Base-by-base conservation (phyloP, 30 jellyfish, hydroid and myxozoan genomes). In the Aurelia sp. region DNA sequence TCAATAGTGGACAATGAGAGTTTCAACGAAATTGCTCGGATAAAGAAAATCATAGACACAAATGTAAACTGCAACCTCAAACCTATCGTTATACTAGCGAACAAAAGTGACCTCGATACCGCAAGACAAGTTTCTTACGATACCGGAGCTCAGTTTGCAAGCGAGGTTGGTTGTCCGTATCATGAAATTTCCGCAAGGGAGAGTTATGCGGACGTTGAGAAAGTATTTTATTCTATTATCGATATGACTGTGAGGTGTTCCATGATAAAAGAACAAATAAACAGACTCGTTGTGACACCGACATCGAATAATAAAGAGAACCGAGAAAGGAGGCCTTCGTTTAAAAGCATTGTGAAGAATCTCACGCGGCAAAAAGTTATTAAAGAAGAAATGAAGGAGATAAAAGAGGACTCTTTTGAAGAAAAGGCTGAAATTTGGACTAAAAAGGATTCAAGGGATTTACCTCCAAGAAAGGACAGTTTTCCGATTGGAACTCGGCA, bases 141-240 rank as follows among this genome's bases (percentile, higher is more conserved):
- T 18, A 52, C 77, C 20, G 95, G 95, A 18, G 44, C 74, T 13
- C 84, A 68, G 53, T 86, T 35, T 53, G 95, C 95, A 27, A 86
- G 71, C 52, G 95, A 86, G 40, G 95, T 60, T 17, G 95, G 89
- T n/a, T 86, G 95, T 59, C 95, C 95, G 37, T 79, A 74, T 51
- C 81, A 86, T 60, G 95, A 86, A 47, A 19, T 86, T 16, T 74
- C 95, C 31, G 95, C 95, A 19, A 37, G 95, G 41, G 95, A 86
- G 35, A 86, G 83, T 66, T 74, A 62, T 41, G 88, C 62, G 19
- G 81, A 66, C 74, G 86, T 75, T 62, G 95, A 86, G 27, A 86
- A 59, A 72, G 89, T 67, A 4, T 86, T 86, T 31, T 61, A 73
- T 9, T 48, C 89, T 15, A 86, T 86, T 19, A 75, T 86, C 18